A percentile compares a stretch with the other conserved stretches of the same genome.
Conservation (phyloP, 2,888 invertebrate genomes). For the Parnassius smintheus region DNA sequence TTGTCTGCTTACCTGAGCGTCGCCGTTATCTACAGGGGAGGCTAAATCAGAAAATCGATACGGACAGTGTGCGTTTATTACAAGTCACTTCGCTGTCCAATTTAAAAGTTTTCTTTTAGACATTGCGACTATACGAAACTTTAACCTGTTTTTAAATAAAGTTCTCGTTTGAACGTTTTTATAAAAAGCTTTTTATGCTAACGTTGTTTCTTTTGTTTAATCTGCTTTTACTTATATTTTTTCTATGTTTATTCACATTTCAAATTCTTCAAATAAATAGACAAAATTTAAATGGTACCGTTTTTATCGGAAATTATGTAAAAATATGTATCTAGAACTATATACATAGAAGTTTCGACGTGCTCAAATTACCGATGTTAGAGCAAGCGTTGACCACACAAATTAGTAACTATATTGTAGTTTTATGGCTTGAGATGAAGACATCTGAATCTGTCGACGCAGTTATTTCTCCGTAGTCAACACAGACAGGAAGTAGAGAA, state of each 20-base stretch:
- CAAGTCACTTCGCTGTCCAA: conserved; percentile 45
- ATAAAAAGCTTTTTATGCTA: not conserved
- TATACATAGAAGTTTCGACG: no score
- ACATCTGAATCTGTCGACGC: conserved; percentile 10
- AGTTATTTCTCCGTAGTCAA: conserved; percentile 29
- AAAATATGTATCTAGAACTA: no score
- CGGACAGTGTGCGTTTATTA: conserved; percentile 50
- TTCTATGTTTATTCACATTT: no score
- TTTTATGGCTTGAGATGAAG: conserved; percentile 13
- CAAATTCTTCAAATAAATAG: no score
- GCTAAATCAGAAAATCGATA: conserved; percentile 79
- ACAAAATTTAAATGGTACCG: no score
- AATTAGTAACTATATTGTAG: conserved; percentile 3
- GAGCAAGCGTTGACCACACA: conserved; percentile 8
- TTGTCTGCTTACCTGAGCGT: conserved; percentile 54
- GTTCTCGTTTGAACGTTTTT: not conserved
- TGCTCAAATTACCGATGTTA: not conserved
- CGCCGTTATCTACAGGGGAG: conserved; percentile 68
- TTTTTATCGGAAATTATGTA: no score
- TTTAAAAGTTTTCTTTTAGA: conserved; percentile 49
- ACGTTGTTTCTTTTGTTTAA: no score
- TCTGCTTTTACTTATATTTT: no score
- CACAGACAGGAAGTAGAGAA: conserved; percentile 57
- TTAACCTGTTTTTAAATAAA: not conserved
- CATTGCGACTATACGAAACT: conserved; percentile 22